Evolutionary conservation across 2,797 vertebrate genomes (phyloP), one percentile per base, ranked within the genome.

Genomic region (Benthosema pterotum): DNA sequence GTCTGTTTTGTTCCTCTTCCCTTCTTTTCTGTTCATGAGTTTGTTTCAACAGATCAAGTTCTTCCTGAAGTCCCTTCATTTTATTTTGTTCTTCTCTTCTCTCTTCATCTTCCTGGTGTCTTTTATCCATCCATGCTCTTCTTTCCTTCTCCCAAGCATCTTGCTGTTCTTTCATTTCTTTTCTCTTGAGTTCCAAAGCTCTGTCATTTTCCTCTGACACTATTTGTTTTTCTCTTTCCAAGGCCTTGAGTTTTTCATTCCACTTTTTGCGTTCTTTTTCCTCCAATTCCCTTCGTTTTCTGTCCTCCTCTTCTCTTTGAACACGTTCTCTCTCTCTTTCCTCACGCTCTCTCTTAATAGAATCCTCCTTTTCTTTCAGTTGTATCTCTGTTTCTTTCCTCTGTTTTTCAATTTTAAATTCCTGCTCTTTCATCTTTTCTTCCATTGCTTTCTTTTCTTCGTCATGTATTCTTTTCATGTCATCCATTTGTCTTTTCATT

Each of bases 161-260:
- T 17, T 42, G 9, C 13, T 50, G 50, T 38, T 61, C 50, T 17
- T 6, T 52, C 28, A n/a, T 12, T 5, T 61, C 28, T 51, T 61
- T 7, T 8, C 18, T 9, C 13, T 32, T 38, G 6, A 12, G 47
- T 50, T 18, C 17, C 14, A 11, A 19, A 8, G n/a, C 49, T 16
- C 2, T 51, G 14, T 11, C 2, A 0, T 32, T 17, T 14, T 15
- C 16, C 16, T 5, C 53, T 42, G 52, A 32, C 15, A 1, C 8
- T 42, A 16, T 42, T 0, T 5, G 9, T 8, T 5, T 56, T 3
- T 56, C n/a, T 17, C 13, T 9, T 5, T 25, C 22, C 22, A 25
- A 25, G 2, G 22, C 22, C 3, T 3, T 25, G 22, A 25, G 22
- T 25, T 38, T 56, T n/a, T 56, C 32, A 38, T 56, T 17, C 42